A percentile compares a stretch with the other conserved stretches of the same genome.
phyloP scores from a whole-genome alignment of 2,113 vertebrate genomes.

The Oncorhynchus mykiss region DNA sequence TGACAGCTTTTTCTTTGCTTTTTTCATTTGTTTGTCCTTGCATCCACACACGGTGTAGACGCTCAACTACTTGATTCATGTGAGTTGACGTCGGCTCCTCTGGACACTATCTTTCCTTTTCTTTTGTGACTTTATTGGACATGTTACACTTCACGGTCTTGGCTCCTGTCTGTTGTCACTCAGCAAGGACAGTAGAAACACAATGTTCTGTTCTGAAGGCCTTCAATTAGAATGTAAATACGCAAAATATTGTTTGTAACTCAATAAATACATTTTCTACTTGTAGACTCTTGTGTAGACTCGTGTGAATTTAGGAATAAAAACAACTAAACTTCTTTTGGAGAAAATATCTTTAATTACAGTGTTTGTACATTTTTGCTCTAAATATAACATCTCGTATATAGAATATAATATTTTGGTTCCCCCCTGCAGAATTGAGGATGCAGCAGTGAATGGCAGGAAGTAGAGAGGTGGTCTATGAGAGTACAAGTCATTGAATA shows the following conservation, averaged over 20 bases:
- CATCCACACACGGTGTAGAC: conserved; percentile 28
- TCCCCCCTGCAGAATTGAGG: neutral
- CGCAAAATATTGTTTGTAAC: neutral
- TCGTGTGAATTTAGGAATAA: neutral
- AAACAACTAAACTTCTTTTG: neutral
- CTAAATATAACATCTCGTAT: neutral
- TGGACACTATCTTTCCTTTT: conserved; percentile 14
- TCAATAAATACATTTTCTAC: neutral
- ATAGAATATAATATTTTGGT: neutral
- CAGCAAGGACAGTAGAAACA: neutral
- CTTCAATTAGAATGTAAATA: neutral
- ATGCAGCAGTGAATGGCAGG: neutral
- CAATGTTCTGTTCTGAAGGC: neutral
- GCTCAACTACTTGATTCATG: conserved; percentile 29
- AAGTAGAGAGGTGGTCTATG: neutral
- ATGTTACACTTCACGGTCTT: neutral
- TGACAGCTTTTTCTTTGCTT: conserved; percentile 25
- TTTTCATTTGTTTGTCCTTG: conserved; percentile 36
- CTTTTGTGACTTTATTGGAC: conserved; percentile 9
- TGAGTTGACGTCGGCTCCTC: conserved; percentile 35
- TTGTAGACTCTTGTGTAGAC: neutral
- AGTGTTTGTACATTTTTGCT: neutral
- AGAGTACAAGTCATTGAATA: neutral
- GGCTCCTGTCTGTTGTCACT: neutral
- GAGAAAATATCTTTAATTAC: neutral